phyloP scores from a whole-genome alignment of 2,113 vertebrate genomes.

The Colinus virginianus region DNA sequence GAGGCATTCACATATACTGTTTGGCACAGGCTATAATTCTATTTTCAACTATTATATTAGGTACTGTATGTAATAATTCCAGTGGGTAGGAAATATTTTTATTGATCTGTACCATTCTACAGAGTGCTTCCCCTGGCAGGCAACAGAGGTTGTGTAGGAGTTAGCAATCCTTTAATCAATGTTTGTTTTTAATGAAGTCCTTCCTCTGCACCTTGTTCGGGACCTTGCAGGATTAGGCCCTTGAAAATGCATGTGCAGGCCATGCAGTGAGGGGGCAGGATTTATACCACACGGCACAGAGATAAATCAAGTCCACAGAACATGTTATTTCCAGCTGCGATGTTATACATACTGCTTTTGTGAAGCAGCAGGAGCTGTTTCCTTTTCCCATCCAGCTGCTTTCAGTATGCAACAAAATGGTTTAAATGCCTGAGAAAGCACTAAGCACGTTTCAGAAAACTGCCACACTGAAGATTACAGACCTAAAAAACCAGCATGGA shows the following conservation, averaged over 20 bases:
- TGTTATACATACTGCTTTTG: slow-evolving; percentile 50
- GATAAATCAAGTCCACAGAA: slow-evolving; percentile 66
- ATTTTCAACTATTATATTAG: not conserved
- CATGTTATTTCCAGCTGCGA: slow-evolving; percentile 68
- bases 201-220: not conserved
- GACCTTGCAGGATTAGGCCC: not conserved
- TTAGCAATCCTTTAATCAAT: not conserved
- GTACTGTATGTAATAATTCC: not conserved
- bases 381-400: slow-evolving; percentile 21
- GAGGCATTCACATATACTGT: not conserved
- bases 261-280: not conserved
- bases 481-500: not conserved
- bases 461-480: not conserved
- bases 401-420: slow-evolving; percentile 47
- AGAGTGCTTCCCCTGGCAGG: not conserved
- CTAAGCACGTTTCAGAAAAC: not conserved
- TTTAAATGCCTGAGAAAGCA: slow-evolving; percentile 14
- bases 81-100: not conserved
- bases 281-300: slow-evolving; percentile 25
- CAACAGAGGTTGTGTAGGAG: not conserved
- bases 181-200: slow-evolving; percentile 39
- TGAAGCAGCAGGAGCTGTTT: slow-evolving; percentile 57
- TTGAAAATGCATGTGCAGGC: not conserved
- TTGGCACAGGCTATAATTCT: not conserved
- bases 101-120: not conserved